These are phyloP conservation scores for Mechanitis messenoides DNA, from an alignment of 2,888 invertebrate genomes.

Conservation along the genomic window DNA sequence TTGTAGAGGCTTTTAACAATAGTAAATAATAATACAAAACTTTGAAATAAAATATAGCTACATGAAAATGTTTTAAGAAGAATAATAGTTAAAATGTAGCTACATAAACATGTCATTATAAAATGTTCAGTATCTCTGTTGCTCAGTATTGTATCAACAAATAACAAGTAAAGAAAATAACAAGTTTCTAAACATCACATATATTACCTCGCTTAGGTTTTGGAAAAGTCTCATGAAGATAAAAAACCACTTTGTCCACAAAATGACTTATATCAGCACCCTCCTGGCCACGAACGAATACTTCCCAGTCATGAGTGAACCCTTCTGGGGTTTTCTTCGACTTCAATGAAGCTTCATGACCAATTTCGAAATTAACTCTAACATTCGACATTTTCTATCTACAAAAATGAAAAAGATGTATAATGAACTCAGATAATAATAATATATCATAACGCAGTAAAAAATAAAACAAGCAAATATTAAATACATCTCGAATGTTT, in stretches of 20 bases:
- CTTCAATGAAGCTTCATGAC: slow-evolving; percentile 90
- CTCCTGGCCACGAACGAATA: slow-evolving; percentile 93
- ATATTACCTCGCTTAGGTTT: slow-evolving; percentile 90
- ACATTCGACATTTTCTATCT: slow-evolving; percentile 60
- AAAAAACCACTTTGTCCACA: slow-evolving; percentile 94
- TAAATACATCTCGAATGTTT: slow-evolving; percentile 24
- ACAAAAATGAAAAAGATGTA: slow-evolving; percentile 27
- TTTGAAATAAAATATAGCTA: background rate
- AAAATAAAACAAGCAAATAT: slow-evolving; percentile 23
- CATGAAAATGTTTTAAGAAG: background rate
- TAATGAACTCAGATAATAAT: slow-evolving; percentile 15
- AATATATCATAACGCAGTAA: slow-evolving; percentile 17
- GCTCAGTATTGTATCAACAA: slow-evolving; percentile 1
- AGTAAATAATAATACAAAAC: no score
- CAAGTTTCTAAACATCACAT: slow-evolving; percentile 12
- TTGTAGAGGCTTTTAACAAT: no score
- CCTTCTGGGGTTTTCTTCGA: slow-evolving; percentile 90
- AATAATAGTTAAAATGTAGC: background rate
- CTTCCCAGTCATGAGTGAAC: slow-evolving; percentile 98
- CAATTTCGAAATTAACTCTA: slow-evolving; percentile 91
- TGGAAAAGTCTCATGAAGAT: slow-evolving; percentile 93
- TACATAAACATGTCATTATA: slow-evolving; percentile 1
- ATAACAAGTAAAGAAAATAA: slow-evolving; percentile 16
- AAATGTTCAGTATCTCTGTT: background rate
- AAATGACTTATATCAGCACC: slow-evolving; percentile 92